Percentiles rank a stretch among this genome's conserved stretches.
Evolutionary conservation across 2,888 invertebrate genomes (phyloP).

Genomic region (Drosophila pseudotakahashii): DNA sequence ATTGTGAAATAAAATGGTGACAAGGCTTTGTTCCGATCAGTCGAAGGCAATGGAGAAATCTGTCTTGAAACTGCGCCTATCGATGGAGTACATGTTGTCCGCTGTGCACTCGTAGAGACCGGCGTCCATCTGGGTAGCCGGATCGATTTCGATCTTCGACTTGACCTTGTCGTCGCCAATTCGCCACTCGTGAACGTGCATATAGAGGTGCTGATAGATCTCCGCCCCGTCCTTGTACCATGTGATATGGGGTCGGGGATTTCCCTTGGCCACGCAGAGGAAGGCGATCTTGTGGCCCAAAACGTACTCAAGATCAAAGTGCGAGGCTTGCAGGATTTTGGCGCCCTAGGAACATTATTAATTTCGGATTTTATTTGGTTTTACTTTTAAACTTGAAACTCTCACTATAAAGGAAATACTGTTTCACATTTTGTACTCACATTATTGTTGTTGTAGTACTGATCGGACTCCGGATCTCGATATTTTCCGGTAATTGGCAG

Average conservation of each 20-base stretch:
- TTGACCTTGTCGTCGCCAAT: slow-evolving; percentile 92
- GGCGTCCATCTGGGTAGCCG: slow-evolving; percentile 97
- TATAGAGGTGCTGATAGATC: slow-evolving; percentile 94
- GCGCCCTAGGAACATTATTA: slow-evolving; percentile 88
- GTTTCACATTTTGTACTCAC: slow-evolving; percentile 82
- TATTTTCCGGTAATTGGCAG: slow-evolving; percentile 95
- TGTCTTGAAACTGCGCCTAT: slow-evolving; percentile 95
- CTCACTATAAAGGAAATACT: not conserved
- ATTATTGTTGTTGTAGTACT: slow-evolving; percentile 95
- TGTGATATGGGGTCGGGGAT: slow-evolving; percentile 95
- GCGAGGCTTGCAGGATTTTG: slow-evolving; percentile 93
- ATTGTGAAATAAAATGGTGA: not conserved
- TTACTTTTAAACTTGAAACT: not conserved
- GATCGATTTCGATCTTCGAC: slow-evolving; percentile 97
- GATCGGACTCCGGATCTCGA: slow-evolving; percentile 94
- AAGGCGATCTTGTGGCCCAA: slow-evolving; percentile 97
- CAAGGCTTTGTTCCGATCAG: slow-evolving; percentile 83
- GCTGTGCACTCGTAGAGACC: slow-evolving; percentile 97
- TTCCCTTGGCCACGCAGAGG: slow-evolving; percentile 95
- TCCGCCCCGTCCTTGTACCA: slow-evolving; percentile 98
- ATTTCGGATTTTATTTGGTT: no score
- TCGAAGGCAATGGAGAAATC: slow-evolving; percentile 96
- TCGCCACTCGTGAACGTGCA: slow-evolving; percentile 96
- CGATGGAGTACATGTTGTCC: slow-evolving; percentile 96
- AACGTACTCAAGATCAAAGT: slow-evolving; percentile 96